Conservation (phyloP, 2,888 invertebrate species). For the Meandrusa payeni region DNA sequence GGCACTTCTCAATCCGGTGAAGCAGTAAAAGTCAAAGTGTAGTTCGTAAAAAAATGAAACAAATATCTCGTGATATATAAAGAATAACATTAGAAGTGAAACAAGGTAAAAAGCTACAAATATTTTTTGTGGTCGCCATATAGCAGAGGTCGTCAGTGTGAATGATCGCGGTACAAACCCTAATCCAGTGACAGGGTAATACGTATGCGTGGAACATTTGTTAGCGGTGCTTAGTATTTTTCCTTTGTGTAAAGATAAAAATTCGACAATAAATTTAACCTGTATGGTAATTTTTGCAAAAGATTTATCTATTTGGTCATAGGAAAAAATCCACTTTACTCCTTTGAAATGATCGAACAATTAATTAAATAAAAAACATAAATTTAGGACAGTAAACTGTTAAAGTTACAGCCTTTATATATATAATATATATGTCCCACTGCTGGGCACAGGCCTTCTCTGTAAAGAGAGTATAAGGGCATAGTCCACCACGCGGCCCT, state of each 20-base stretch:
- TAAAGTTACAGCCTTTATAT: no score
- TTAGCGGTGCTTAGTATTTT: constrained; percentile 14
- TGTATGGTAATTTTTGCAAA: background rate
- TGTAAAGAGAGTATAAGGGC: no score
- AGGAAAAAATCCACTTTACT: no score
- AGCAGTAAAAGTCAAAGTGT: no score
- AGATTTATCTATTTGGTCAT: constrained; percentile 2
- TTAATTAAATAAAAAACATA: no score
- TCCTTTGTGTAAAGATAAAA: constrained; percentile 19
- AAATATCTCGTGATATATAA: background rate
- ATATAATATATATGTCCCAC: no score
- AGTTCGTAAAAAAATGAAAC: background rate
- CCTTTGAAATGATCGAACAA: no score
- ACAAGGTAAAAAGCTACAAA: constrained; percentile 13
- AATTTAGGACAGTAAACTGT: no score
- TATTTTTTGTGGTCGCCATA: constrained; percentile 11
- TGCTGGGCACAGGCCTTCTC: no score
- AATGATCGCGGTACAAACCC: constrained; percentile 23
- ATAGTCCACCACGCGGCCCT: no score
- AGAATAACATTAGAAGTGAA: background rate
- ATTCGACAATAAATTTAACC: constrained; percentile 6
- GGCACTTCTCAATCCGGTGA: no score
- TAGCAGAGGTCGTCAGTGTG: constrained; percentile 17
- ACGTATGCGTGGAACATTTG: constrained; percentile 23
- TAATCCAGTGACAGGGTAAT: constrained; percentile 20